Evolutionary conservation across 2,888 invertebrate species (phyloP), one percentile per base, ranked within the genome.

Genomic region (Thymelicus acteon): DNA sequence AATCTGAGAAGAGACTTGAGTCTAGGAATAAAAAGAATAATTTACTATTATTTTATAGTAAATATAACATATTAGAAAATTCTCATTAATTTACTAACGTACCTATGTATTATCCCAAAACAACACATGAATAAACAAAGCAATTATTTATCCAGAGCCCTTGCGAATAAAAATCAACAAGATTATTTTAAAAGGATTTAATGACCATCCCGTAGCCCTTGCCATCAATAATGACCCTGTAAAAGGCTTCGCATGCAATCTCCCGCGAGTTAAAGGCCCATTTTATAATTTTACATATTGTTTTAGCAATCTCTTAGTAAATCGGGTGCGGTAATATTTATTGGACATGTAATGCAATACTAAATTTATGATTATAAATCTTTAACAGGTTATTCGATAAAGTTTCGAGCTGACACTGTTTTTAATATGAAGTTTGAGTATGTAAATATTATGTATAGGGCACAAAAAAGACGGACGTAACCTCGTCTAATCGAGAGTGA

Each of bases 171-270:
- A 86, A 85, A 82, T 82, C 77, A 79, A 80, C 78, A 79, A 77
- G 79, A 80, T 87, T 85, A 86, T 86, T 83, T 84, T 80, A 72
- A 67, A 75, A 80, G 78, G 79, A 81, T 87, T 87, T 85, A 87
- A 80, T 80, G 84, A 83, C 82, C 78, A 80, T 83, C 83, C 78
- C 80, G 82, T 85, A 79, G 78, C 37, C 82, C 44, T 85, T 86
- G 86, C 83, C 84, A 86, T 87, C 83, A 82, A 84, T 84, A 82
- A 84, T 79, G 79, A 77, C 73, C 75, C 76, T 76, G 79, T 65
- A 82, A 83, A 82, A 77, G 76, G 73, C 75, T 70, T 73, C 71
- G 75, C 75, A 75, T 73, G 70, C 76, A 64, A 65, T 44, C 65
- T 52, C 57, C 40, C 65, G 57, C 54, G 65, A 76, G 73, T 60